A percentile compares a stretch with the other conserved stretches of the same genome.
These are phyloP conservation scores for Scolopax rusticola DNA, from an alignment of 2,797 vertebrate genomes.

Conservation along the genomic window DNA sequence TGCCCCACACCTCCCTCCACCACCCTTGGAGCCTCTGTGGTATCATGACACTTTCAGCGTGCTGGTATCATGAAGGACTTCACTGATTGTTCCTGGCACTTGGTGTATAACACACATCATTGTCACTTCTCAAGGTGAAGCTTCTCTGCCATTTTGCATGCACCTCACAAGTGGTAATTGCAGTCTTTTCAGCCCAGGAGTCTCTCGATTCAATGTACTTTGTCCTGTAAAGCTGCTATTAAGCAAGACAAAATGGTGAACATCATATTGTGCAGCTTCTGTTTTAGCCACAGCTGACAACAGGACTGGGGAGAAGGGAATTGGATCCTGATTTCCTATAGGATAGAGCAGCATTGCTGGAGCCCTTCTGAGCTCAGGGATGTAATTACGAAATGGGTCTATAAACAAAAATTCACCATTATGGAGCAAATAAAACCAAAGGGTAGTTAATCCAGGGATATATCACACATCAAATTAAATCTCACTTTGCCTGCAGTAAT, in stretches of 20 bases:
- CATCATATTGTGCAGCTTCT: slow-evolving; percentile 51
- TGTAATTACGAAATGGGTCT: slow-evolving; percentile 74
- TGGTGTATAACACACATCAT: background rate
- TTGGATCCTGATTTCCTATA: slow-evolving; percentile 52
- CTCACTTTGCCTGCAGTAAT: slow-evolving; percentile 74
- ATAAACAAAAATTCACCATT: slow-evolving; percentile 72
- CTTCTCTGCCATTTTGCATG: background rate
- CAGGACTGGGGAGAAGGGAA: slow-evolving; percentile 59
- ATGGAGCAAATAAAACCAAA: slow-evolving; percentile 72
- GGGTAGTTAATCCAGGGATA: slow-evolving; percentile 73
- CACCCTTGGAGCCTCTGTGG: background rate
- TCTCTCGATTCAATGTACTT: background rate
- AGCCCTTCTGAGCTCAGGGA: slow-evolving; percentile 53
- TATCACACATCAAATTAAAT: slow-evolving; percentile 77
- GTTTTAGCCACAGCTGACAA: slow-evolving; percentile 55
- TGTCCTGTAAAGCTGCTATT: slow-evolving; percentile 38
- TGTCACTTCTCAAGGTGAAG: slow-evolving; percentile 31
- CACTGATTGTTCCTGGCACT: background rate
- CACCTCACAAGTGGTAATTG: background rate
- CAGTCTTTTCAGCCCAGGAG: background rate
- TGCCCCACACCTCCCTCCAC: background rate
- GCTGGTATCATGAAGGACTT: background rate
- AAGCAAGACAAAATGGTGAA: slow-evolving; percentile 35
- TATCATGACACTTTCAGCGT: accelerated
- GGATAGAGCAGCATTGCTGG: background rate